A percentile compares a stretch with the other conserved stretches of the same genome.
These are phyloP conservation scores for Idaea dimidiata DNA, from an alignment of 2,888 invertebrate species.

Conservation along the genomic window DNA sequence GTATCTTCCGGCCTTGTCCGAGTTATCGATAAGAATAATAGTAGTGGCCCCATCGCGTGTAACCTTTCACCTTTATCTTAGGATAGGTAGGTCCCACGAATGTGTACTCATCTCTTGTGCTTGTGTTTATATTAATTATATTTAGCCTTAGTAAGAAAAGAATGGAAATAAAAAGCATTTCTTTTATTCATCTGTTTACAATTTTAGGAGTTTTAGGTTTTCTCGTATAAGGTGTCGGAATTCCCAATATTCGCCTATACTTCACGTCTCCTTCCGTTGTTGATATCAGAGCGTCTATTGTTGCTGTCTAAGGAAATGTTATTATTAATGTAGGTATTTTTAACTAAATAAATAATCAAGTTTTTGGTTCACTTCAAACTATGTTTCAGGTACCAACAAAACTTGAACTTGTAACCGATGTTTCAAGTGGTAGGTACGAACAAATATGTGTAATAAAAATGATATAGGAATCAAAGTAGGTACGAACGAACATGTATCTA, in stretches of 20 bases:
- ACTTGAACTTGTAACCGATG: too few relatives aligned
- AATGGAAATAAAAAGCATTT: too few relatives aligned
- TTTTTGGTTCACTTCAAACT: background rate
- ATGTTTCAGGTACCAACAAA: too few relatives aligned
- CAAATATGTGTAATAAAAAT: too few relatives aligned
- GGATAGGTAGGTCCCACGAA: background rate
- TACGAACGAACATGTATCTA: too few relatives aligned
- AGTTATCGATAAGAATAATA: constrained; percentile 41
- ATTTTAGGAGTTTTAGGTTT: background rate
- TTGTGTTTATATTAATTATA: background rate
- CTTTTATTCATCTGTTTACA: background rate
- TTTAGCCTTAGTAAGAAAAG: too few relatives aligned
- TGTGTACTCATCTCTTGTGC: background rate
- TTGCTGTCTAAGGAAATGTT: background rate
- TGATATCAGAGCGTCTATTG: background rate
- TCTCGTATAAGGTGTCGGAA: background rate
- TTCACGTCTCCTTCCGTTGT: background rate
- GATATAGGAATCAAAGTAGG: too few relatives aligned
- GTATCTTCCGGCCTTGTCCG: constrained; percentile 49
- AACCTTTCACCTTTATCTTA: constrained; percentile 50
- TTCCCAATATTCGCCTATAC: background rate
- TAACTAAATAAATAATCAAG: background rate
- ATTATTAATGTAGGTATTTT: background rate
- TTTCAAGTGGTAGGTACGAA: too few relatives aligned
- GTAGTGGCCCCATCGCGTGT: constrained; percentile 36